These are phyloP conservation scores for Gryon sp. DNA, from an alignment of 1,140 invertebrate genomes.

Conservation along the genomic window DNA sequence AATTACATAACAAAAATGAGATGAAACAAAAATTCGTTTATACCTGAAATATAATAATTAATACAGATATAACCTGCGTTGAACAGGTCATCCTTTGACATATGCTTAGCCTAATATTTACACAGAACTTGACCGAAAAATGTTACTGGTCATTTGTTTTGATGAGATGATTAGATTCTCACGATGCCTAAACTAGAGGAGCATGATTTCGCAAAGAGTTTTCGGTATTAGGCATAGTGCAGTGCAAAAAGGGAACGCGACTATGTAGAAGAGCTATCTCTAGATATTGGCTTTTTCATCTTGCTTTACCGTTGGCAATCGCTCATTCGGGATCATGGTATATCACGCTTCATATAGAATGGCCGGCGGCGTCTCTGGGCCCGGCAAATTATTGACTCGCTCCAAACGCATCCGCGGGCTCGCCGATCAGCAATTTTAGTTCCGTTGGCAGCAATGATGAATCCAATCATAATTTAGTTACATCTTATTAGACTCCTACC, in stretches of 20 bases:
- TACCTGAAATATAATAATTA: too few species aligned
- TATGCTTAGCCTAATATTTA: too few species aligned
- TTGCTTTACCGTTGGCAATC: slow-evolving; percentile 72
- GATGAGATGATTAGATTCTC: slow-evolving; percentile 24
- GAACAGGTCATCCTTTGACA: too few species aligned
- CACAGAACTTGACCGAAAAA: slow-evolving; percentile 17
- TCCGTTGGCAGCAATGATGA: slow-evolving; percentile 76
- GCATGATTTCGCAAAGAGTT: slow-evolving; percentile 14
- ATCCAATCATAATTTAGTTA: slow-evolving; percentile 80
- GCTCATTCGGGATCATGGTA: slow-evolving; percentile 77
- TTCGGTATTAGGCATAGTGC: slow-evolving; percentile 13
- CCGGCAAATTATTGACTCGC: slow-evolving; percentile 74
- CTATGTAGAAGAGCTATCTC: slow-evolving; percentile 16
- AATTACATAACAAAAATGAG: too few species aligned
- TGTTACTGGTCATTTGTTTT: slow-evolving; percentile 31
- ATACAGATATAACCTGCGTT: too few species aligned
- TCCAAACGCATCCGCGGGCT: slow-evolving; percentile 47
- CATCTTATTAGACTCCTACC: slow-evolving; percentile 79
- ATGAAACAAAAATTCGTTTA: too few species aligned
- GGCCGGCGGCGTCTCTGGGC: slow-evolving; percentile 60
- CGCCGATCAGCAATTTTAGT: slow-evolving; percentile 73
- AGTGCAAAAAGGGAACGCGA: slow-evolving; percentile 18
- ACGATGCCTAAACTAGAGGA: slow-evolving; percentile 1
- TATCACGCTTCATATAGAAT: slow-evolving; percentile 77
- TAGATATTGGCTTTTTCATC: slow-evolving; percentile 49